Evolutionary conservation across 2,797 vertebrate species (phyloP), one percentile per base, ranked within the genome.

Genomic region (Artibeus lituratus): DNA sequence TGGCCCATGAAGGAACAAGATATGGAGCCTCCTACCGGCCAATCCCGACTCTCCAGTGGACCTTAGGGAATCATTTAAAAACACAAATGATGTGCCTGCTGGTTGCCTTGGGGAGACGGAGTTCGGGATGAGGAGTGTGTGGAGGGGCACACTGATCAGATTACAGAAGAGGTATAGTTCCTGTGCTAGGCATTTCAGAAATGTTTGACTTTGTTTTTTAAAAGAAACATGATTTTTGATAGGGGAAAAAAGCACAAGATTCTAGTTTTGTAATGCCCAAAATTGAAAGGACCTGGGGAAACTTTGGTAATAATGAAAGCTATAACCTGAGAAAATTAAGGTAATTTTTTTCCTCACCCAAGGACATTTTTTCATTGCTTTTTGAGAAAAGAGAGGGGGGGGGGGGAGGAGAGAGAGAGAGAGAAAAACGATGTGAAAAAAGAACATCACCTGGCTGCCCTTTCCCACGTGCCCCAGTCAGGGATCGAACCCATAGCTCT

Each of bases 201-300:
- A 57, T 37, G 35, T 67, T 39, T 86, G 15, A 81, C 44, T 47
- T 74, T 87, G 12, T 42, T 67, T 90, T 92, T 82, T 80, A 76
- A 67, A 96, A 94, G 51, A 76, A 87, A 67, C 16, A 29, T 10
- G 14, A 78, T 77, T 92, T 96, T 67, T 92, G 80, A 65, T 42
- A 86, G 74, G 21, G 84, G 49, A 80, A 80, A 74, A 74, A 91
- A 53, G 4, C 12, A 47, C 19, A 74, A 78, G 57, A 55, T 90
- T 87, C n/a, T 83, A 78, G n/a, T 69, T 94, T 65, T 70, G 15
- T 92, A 55, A 77, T 32, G 47, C 9, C 49, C 19, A 42, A 70
- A 94, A n/a, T 53, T 85, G 26, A 73, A 93, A 93, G 87, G 11
- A 73, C 26, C 47, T 18, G 2, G 29, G 29, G 12, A 74, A 78